Conservation (phyloP, 1,140 invertebrate species). For the Drosophila prosaltans region DNA sequence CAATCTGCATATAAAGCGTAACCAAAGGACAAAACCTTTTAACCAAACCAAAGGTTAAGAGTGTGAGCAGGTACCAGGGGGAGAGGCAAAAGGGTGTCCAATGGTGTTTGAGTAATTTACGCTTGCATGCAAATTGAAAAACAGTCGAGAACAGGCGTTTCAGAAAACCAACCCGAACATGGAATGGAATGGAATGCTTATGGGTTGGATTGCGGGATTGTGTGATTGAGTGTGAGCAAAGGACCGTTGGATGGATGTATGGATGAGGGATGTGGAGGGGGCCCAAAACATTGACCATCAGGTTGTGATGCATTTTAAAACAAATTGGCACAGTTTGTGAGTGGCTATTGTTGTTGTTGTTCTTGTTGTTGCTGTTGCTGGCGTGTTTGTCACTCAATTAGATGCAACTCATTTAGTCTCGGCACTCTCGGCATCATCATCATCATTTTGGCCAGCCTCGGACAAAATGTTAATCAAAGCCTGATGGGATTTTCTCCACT, state of each 20-base stretch:
- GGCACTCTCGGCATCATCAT: constrained; percentile 33
- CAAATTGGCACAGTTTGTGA: constrained; percentile 80
- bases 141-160: constrained; percentile 62
- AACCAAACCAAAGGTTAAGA: constrained; percentile 27
- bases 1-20: constrained; percentile 71
- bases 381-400: constrained; percentile 77
- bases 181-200: not conserved
- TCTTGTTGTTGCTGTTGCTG: constrained; percentile 31
- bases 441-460: constrained; percentile 45
- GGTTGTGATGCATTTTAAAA: constrained; percentile 75
- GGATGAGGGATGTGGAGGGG: constrained; percentile 1
- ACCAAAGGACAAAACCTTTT: constrained; percentile 69
- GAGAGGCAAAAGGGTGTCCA: not conserved
- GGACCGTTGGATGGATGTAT: too few relatives aligned
- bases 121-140: constrained; percentile 80
- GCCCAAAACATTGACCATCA: constrained; percentile 59
- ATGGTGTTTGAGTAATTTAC: constrained; percentile 61
- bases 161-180: constrained; percentile 9
- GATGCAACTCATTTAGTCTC: constrained; percentile 74
- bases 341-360: constrained; percentile 26
- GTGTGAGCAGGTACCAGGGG: not conserved
- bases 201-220: constrained; percentile 8
- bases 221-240: not conserved
- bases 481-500: constrained; percentile 66
- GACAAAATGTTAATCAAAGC: constrained; percentile 80